Evolutionary conservation across 1,140 invertebrate genomes (phyloP).

Genomic region (Sycophila sp.): DNA sequence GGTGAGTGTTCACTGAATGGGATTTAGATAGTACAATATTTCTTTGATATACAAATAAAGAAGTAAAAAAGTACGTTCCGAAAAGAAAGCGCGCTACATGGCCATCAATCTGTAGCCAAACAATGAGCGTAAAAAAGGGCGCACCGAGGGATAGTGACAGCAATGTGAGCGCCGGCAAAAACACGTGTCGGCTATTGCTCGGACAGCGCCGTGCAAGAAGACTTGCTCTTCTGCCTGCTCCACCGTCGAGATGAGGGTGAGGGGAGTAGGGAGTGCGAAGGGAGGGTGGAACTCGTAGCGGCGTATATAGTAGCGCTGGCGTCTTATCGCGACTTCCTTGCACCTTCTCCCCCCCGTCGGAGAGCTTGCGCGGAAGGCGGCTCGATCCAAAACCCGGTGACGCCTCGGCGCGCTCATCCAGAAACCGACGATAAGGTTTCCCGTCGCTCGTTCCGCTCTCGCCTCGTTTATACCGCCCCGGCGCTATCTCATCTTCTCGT

Average conservation of each 20-base stretch:
- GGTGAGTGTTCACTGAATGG: too few species aligned
- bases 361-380: not conserved
- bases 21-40: too few species aligned
- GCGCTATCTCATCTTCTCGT: conserved; percentile 24
- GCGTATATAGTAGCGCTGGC: not conserved
- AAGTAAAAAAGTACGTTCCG: too few species aligned
- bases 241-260: too few species aligned
- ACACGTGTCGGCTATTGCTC: conserved; percentile 23
- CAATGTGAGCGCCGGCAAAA: too few species aligned
- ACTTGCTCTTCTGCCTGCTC: too few species aligned
- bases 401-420: conserved; percentile 60
- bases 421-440: conserved; percentile 66
- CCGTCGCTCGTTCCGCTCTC: conserved; percentile 43
- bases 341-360: not conserved
- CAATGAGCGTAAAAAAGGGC: too few species aligned
- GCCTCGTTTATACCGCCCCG: conserved; percentile 46
- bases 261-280: conserved; percentile 19
- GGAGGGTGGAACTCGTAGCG: not conserved
- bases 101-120: too few species aligned
- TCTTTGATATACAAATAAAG: too few species aligned
- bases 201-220: not conserved
- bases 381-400: conserved; percentile 57
- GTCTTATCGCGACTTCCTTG: conserved; percentile 40
- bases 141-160: too few species aligned
- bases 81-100: too few species aligned